phyloP scores from a whole-genome alignment of 2,113 vertebrate genomes.

The Labrus mixtus region DNA sequence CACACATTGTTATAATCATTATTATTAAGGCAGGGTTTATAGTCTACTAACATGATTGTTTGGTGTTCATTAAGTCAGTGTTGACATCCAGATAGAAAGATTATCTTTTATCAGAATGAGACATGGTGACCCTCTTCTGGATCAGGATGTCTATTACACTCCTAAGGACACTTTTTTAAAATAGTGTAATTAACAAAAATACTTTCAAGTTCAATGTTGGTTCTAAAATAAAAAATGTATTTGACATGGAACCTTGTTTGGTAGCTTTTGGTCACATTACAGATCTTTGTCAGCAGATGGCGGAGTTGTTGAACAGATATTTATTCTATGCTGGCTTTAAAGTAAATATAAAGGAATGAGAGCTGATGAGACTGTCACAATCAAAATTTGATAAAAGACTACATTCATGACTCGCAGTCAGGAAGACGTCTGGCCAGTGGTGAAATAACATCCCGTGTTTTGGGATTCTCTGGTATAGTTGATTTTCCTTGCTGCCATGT shows the following conservation, averaged over 20 bases:
- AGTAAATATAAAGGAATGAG: no score
- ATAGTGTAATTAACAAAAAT: background rate
- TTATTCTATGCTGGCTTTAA: no score
- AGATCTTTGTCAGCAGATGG: background rate
- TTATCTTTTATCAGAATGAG: background rate
- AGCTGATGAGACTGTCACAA: no score
- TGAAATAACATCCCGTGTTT: no score
- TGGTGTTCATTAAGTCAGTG: background rate
- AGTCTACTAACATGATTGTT: no score
- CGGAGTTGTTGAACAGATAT: no score
- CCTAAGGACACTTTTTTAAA: background rate
- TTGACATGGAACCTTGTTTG: background rate
- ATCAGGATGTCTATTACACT: background rate
- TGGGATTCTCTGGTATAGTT: no score
- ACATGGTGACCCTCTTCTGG: background rate
- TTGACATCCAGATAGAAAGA: background rate
- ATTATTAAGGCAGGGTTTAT: background rate
- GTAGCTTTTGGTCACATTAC: background rate
- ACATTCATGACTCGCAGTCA: no score
- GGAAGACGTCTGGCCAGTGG: no score
- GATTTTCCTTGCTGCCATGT: no score
- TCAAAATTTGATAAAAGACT: no score
- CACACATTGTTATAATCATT: background rate
- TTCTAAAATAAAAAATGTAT: background rate
- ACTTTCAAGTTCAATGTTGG: background rate